phyloP scores from a whole-genome alignment of 2,888 invertebrate species.

The Syrphus vitripennis region DNA sequence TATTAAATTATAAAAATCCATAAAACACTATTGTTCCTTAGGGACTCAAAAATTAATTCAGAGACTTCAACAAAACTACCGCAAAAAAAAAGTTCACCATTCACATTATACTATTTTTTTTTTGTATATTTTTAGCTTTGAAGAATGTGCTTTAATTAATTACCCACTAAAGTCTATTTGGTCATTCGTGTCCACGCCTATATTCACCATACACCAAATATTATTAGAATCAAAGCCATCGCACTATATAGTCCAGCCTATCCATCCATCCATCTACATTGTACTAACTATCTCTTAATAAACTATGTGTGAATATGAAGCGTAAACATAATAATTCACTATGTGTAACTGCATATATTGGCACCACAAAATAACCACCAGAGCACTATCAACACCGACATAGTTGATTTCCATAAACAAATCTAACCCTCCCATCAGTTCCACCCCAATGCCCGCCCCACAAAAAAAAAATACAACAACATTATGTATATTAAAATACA shows the following conservation, averaged over 20 bases:
- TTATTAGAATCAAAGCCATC: background rate
- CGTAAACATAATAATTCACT: constrained; percentile 61
- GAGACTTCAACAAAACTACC: no score
- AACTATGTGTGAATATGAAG: constrained; percentile 29
- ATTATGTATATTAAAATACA: background rate
- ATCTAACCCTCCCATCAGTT: constrained; percentile 2
- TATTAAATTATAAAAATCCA: no score
- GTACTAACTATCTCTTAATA: background rate
- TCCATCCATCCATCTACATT: background rate
- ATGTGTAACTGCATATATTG: constrained; percentile 35
- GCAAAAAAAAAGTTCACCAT: no score
- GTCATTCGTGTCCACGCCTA: constrained; percentile 41
- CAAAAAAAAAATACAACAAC: background rate
- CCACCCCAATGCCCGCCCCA: background rate
- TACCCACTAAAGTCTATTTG: constrained; percentile 37
- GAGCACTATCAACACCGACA: constrained; percentile 55
- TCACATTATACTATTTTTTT: no score
- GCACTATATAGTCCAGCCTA: background rate
- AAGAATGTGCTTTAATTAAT: constrained; percentile 40
- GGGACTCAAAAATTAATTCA: no score
- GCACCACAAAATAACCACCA: constrained; percentile 59
- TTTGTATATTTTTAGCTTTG: background rate
- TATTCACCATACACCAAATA: background rate
- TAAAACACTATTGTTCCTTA: no score
- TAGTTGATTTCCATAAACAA: constrained; percentile 69